These are phyloP conservation scores for Mizuhopecten yessoensis DNA, from an alignment of 1,140 invertebrate species.

Conservation along the genomic window DNA sequence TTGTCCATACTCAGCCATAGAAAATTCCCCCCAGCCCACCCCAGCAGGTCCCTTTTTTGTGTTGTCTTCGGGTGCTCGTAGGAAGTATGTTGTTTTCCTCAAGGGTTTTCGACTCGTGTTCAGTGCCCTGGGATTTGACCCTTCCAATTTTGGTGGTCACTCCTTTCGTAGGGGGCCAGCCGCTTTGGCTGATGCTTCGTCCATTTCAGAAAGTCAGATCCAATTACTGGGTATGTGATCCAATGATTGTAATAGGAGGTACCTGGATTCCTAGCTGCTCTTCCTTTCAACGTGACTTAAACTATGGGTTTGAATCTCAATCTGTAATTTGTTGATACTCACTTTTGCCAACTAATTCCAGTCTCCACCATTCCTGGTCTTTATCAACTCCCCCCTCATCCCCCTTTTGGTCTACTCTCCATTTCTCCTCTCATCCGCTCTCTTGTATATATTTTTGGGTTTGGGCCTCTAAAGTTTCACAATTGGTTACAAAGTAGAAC, in stretches of 20 bases:
- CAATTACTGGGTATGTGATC: slow-evolving; percentile 36
- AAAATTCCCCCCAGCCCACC: not conserved
- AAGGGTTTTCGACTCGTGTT: slow-evolving; percentile 24
- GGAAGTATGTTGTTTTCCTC: slow-evolving; percentile 8
- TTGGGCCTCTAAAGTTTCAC: no score
- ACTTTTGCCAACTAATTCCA: no score
- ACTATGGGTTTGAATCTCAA: no score
- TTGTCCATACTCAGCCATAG: slow-evolving; percentile 21
- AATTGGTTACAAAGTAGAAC: no score
- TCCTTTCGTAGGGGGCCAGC: slow-evolving; percentile 44
- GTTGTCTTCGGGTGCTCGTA: not conserved
- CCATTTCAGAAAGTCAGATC: not conserved
- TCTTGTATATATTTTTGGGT: no score
- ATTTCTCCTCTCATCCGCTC: no score
- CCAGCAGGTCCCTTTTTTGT: slow-evolving; percentile 31
- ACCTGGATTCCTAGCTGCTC: no score
- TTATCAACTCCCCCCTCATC: no score
- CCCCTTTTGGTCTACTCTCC: no score
- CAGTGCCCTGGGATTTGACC: not conserved
- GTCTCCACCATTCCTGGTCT: no score
- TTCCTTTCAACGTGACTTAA: no score
- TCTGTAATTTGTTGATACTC: no score
- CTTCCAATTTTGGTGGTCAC: slow-evolving; percentile 16
- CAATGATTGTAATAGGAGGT: slow-evolving; percentile 45
- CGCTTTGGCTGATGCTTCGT: not conserved